Base-by-base conservation (phyloP, 2,888 invertebrate species). In the Cheilosia variabilis region DNA sequence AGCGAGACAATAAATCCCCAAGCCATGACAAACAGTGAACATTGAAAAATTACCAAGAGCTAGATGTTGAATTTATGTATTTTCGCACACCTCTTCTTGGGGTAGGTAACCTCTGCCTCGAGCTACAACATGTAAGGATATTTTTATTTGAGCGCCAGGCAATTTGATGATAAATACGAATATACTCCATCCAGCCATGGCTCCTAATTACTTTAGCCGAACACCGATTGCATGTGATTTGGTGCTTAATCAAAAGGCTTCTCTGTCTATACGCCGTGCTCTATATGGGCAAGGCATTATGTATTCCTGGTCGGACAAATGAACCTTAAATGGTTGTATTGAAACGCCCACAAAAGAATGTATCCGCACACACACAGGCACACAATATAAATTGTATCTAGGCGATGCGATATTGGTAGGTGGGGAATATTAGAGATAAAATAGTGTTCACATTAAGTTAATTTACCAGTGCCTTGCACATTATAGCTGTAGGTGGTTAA, bases 221-320 rank as follows among this genome's bases (percentile, higher is more conserved):
- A 71, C 81, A 86, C 86, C 81, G 86, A 86, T 86, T 86, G 86
- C 86, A 86, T 86, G 86, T 86, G 81, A 86, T 86, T 86, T 72
- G 86, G 81, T 86, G 68, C 86, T 86, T 86, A 81, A 86, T 86
- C 86, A 86, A 86, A 84, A 71, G 45, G 37, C 41, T 71, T 71
- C 41, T 17, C 43, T 80, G 60, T 75, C 73, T 53, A 17, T 41
- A 52, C n/a, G 50, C 13, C 45, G 19, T 1, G 13, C 10, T 17
- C 19, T 37, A n/a, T 43, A 31, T 69, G 73, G 75, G 55, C 58
- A 69, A 45, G 68, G 47, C 68, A 41, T 41, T 13, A 9, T 52
- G 53, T 73, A 58, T 24, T 68, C 17, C 37, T 53, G 43, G 62
- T 60, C 55, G 65, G 63, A 76, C 71, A 86, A 86, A 86, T 86